A percentile compares a stretch with the other conserved stretches of the same genome.
Conservation (phyloP, 2,888 invertebrate species). For the Trachelus stipa region DNA sequence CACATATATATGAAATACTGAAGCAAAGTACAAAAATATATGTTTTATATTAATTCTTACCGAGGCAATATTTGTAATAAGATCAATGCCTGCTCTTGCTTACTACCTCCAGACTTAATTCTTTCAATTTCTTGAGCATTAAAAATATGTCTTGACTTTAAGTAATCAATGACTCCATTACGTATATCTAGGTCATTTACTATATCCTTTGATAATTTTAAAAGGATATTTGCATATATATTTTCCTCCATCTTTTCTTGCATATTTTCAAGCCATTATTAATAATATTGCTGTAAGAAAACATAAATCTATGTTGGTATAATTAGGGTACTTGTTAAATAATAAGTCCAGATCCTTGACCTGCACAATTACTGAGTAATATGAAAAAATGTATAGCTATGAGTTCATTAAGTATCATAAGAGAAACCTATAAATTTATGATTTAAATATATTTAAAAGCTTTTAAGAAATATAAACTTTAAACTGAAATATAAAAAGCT, state of each 20-base stretch:
- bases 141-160: slow-evolving; percentile 48
- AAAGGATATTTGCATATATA: slow-evolving; percentile 47
- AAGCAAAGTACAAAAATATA: neutral
- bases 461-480: neutral
- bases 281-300: neutral
- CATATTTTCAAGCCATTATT: neutral
- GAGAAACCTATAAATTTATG: neutral
- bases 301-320: neutral
- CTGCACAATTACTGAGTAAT: neutral
- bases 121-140: slow-evolving; percentile 44
- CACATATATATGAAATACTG: neutral
- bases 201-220: slow-evolving; percentile 37
- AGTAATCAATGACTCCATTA: slow-evolving; percentile 51
- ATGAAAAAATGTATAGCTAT: neutral
- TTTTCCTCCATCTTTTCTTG: slow-evolving; percentile 35
- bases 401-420: neutral
- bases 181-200: slow-evolving; percentile 54
- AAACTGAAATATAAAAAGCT: neutral
- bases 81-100: slow-evolving; percentile 42
- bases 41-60: slow-evolving; percentile 19
- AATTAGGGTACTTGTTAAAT: neutral
- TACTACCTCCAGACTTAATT: slow-evolving; percentile 41
- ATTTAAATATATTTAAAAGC: neutral
- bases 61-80: slow-evolving; percentile 55
- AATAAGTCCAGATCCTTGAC: neutral